These are phyloP conservation scores for Nomada flava DNA, from an alignment of 2,888 invertebrate species.

Conservation along the genomic window DNA sequence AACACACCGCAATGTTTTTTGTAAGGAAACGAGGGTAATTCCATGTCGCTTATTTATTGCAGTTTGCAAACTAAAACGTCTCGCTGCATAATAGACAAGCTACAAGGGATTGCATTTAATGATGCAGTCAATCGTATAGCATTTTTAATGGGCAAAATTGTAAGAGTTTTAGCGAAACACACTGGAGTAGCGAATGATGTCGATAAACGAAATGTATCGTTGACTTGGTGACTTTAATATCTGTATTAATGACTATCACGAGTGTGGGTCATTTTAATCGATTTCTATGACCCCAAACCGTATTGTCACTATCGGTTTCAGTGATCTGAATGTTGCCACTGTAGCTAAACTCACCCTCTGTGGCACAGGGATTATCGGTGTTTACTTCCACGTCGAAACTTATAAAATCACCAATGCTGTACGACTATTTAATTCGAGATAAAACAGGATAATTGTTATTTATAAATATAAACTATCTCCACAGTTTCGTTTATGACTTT, in stretches of 20 bases:
- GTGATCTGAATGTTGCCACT: constrained; percentile 7
- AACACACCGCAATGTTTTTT: not conserved
- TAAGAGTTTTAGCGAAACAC: not conserved
- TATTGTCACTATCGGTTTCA: constrained; percentile 18
- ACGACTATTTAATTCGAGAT: constrained; percentile 1
- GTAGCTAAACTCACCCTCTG: not conserved
- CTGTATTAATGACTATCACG: constrained; percentile 4
- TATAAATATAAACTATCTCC: not conserved
- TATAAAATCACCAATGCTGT: not conserved
- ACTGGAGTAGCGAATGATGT: constrained; percentile 2
- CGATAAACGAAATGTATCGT: constrained; percentile 5
- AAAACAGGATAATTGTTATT: not conserved
- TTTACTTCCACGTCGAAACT: not conserved
- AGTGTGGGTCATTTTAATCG: constrained; percentile 27
- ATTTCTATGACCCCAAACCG: not conserved
- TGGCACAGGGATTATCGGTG: not conserved
- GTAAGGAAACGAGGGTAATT: not conserved
- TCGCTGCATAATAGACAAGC: too few species aligned
- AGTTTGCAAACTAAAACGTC: too few species aligned
- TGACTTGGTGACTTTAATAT: constrained; percentile 24
- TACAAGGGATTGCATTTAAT: too few species aligned
- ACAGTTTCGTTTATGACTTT: not conserved
- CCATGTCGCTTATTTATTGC: not conserved
- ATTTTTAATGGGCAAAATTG: not conserved
- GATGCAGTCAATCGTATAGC: too few species aligned